Conservation (phyloP, 30 jellyfish, hydroid and myxozoan species). For the Hydra vulgaris region DNA sequence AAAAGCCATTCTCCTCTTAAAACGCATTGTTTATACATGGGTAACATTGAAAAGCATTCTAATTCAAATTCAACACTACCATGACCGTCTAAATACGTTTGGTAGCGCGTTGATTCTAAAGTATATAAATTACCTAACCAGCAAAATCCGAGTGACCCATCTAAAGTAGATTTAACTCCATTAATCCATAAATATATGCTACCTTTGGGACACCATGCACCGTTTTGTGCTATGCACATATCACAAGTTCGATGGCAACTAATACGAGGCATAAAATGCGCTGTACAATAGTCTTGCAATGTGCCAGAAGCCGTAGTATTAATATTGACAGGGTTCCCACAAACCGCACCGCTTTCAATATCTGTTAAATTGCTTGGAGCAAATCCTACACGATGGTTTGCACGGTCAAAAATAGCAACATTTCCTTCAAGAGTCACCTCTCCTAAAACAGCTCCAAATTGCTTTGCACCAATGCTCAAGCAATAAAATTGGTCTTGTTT, state of each 20-base stretch:
- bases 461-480: slow-evolving; percentile 95
- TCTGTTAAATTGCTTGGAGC: slow-evolving; percentile 94
- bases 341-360: slow-evolving; percentile 87
- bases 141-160: slow-evolving; percentile 85
- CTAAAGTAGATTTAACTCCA: slow-evolving; percentile 81
- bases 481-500: slow-evolving; percentile 94
- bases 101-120: slow-evolving; percentile 74
- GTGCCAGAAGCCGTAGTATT: slow-evolving; percentile 54
- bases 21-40: slow-evolving; percentile 91
- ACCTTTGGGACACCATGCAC: slow-evolving; percentile 99
- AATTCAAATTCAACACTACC: slow-evolving; percentile 97
- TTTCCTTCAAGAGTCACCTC: slow-evolving; percentile 97
- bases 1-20: slow-evolving; percentile 98
- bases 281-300: slow-evolving; percentile 73
- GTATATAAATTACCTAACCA: slow-evolving; percentile 89
- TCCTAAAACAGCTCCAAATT: slow-evolving; percentile 97
- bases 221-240: slow-evolving; percentile 65
- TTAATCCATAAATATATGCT: slow-evolving; percentile 72
- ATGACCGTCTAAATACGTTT: slow-evolving; percentile 82
- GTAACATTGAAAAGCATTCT: slow-evolving; percentile 87
- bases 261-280: slow-evolving; percentile 81
- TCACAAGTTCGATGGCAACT: slow-evolving; percentile 69
- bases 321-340: slow-evolving; percentile 50
- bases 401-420: slow-evolving; percentile 89
- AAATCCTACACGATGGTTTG: slow-evolving; percentile 87